Conservation (phyloP, 2,797 vertebrate species). For the Eremophila alpestris region DNA sequence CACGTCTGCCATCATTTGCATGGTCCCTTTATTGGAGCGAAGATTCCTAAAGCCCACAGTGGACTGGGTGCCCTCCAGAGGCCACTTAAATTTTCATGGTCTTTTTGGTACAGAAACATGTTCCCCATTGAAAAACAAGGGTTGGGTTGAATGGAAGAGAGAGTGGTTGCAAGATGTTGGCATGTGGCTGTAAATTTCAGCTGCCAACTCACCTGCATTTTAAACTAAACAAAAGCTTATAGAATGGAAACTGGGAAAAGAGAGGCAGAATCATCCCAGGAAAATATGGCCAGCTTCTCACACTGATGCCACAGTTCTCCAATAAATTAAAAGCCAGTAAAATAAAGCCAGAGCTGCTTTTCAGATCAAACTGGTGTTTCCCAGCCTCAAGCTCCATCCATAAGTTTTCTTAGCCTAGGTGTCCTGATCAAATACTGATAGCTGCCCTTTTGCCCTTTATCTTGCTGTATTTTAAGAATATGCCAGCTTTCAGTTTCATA, state of each 20-base stretch:
- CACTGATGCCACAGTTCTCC: background rate
- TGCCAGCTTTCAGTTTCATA: background rate
- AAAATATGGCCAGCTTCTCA: background rate
- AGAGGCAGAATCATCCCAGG: background rate
- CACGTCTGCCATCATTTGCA: background rate
- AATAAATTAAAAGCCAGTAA: background rate
- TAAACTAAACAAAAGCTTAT: background rate
- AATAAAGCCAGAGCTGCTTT: background rate
- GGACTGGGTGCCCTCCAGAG: background rate
- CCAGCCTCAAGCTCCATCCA: background rate
- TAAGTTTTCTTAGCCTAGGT: background rate
- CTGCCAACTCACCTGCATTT: background rate
- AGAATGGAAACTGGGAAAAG: background rate
- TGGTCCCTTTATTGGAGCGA: background rate
- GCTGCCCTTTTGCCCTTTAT: background rate
- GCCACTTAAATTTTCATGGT: background rate
- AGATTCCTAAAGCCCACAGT: slow-evolving; percentile 2
- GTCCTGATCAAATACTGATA: background rate
- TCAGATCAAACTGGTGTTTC: background rate
- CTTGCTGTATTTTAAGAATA: background rate
- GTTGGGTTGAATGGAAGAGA: background rate
- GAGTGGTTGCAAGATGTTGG: background rate
- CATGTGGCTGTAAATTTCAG: background rate
- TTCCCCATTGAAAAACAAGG: background rate
- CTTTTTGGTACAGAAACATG: background rate